These are phyloP conservation scores for Phaethon lepturus DNA, from an alignment of 2,113 vertebrate species.

Conservation along the genomic window DNA sequence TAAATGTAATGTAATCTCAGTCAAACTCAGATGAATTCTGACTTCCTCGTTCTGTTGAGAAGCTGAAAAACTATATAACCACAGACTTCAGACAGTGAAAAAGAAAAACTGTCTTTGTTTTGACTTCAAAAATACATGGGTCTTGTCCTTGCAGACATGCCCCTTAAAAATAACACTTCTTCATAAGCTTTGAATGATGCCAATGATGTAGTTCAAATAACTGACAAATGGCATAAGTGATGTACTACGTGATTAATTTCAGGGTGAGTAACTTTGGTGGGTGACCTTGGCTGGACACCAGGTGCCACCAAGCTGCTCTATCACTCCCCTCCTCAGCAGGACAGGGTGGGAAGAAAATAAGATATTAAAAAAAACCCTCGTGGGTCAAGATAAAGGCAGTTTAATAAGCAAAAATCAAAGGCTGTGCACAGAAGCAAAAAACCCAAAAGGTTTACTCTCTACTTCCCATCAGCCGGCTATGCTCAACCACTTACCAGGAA, in stretches of 20 bases:
- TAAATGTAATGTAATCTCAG: background rate
- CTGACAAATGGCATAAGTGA: background rate
- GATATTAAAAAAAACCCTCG: too few species aligned
- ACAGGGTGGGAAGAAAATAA: too few species aligned
- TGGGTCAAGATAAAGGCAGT: too few species aligned
- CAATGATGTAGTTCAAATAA: background rate
- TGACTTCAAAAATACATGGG: background rate
- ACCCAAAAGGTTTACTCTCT: too few species aligned
- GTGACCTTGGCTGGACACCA: too few species aligned
- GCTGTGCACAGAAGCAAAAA: too few species aligned
- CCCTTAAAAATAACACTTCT: background rate
- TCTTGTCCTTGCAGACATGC: background rate
- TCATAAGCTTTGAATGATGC: background rate
- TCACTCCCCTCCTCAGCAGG: too few species aligned
- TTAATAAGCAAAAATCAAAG: too few species aligned
- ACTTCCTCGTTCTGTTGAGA: background rate
- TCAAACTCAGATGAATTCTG: background rate
- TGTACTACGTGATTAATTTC: background rate
- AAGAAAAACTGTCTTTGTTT: background rate
- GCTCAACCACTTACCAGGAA: too few species aligned
- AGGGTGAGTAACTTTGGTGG: background rate
- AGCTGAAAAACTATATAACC: background rate
- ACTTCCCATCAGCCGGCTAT: too few species aligned
- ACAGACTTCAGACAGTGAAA: background rate
- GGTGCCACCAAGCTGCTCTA: too few species aligned